Conservation (phyloP, 2,888 invertebrate species). For the Eretmocerus hayati region DNA sequence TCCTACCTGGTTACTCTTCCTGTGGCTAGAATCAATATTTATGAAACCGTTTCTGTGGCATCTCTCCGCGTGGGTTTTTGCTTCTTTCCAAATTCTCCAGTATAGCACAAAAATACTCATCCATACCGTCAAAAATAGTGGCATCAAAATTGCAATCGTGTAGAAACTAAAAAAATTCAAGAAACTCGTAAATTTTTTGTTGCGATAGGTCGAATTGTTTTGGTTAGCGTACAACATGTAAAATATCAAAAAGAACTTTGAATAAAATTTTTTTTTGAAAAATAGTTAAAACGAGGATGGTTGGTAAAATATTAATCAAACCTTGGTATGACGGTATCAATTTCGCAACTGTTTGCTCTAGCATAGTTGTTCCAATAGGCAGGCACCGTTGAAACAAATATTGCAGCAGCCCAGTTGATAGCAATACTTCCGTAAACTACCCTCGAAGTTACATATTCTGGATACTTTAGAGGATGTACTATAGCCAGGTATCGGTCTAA, state of each 20-base stretch:
- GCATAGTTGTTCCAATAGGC: conserved; percentile 74
- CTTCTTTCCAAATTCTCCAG: conserved; percentile 72
- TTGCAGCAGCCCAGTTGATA: conserved; percentile 61
- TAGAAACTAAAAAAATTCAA: conserved; percentile 31
- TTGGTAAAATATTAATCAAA: too few species aligned
- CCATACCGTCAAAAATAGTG: conserved; percentile 69
- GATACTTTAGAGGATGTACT: conserved; percentile 71
- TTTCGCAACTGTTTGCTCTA: conserved; percentile 55
- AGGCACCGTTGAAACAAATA: conserved; percentile 62
- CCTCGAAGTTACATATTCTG: conserved; percentile 63
- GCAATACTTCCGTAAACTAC: conserved; percentile 58
- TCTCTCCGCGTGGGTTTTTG: conserved; percentile 63
- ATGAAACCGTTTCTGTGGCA: conserved; percentile 56
- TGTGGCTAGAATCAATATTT: conserved; percentile 52
- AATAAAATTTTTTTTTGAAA: background rate
- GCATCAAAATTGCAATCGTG: conserved; percentile 52
- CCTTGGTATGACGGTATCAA: conserved; percentile 57
- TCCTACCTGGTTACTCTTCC: conserved; percentile 69
- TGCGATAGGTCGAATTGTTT: too few species aligned
- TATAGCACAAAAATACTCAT: conserved; percentile 68
- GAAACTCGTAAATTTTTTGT: too few species aligned
- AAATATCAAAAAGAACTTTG: background rate
- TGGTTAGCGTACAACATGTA: too few species aligned
- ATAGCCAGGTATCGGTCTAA: conserved; percentile 73
- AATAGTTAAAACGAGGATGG: too few species aligned